Percentiles rank a stretch among this genome's conserved stretches.
Conservation (phyloP, 1,140 invertebrate genomes). For the Acromyrmex echinatior region DNA sequence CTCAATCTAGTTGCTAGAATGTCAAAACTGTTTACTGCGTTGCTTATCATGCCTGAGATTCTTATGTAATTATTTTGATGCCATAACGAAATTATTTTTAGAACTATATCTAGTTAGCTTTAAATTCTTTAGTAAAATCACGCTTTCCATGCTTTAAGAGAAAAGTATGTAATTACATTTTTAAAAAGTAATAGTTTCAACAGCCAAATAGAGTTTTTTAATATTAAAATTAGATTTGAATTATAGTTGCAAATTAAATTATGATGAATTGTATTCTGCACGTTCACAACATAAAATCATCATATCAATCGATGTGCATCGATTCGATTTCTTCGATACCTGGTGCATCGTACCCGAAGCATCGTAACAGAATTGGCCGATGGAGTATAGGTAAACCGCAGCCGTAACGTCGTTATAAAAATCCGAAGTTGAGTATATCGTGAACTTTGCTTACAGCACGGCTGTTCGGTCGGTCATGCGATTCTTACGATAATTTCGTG, state of each 20-base stretch:
- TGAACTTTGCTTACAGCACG: constrained; percentile 51
- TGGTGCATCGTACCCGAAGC: neutral
- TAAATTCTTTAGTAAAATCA: no score
- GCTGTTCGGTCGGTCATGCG: constrained; percentile 49
- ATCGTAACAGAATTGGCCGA: constrained; percentile 1
- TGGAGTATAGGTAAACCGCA: neutral
- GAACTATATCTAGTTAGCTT: no score
- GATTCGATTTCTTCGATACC: constrained; percentile 30
- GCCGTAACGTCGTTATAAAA: constrained; percentile 52
- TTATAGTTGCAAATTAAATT: neutral
- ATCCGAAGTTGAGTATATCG: constrained; percentile 32
- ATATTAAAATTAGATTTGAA: neutral
- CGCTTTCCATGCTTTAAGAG: no score
- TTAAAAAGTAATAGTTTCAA: neutral
- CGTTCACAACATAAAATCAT: constrained; percentile 27
- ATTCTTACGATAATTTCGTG: constrained; percentile 60
- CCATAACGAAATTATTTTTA: no score
- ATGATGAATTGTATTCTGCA: neutral
- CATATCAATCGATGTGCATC: neutral
- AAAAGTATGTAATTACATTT: neutral
- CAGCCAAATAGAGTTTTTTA: neutral
- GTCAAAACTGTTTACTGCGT: no score
- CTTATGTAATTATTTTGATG: no score
- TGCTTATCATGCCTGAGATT: no score
- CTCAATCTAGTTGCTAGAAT: no score